Evolutionary conservation across 2,888 invertebrate species (phyloP), one percentile per base, ranked within the genome.

Genomic region (Acanthosepion lycidas): DNA sequence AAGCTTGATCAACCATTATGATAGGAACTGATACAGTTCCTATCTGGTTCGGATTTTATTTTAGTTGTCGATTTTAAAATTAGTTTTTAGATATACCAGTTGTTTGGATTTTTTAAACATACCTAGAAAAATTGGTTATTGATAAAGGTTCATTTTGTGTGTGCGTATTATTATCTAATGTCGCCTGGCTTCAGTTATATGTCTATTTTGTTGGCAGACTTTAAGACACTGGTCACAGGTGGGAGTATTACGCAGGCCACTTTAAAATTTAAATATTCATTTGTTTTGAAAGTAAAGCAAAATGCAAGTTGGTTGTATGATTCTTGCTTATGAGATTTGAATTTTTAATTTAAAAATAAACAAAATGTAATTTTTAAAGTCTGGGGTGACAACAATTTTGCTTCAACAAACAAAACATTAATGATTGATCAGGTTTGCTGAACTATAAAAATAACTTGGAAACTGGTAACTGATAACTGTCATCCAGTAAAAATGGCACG

Each of bases 1-100:
- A 95, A 12, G 96, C 97, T 94, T 96, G 95, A 91, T 97, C 96
- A 96, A 97, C 97, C 97, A 97, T 97, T 26, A 51, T 78, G n/a
- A 91, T 55, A n/a, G 53, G n/a, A 91, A 91, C 94, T 48, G 92
- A n/a, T 59, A 49, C 92, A 6, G 93, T 93, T 78, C 55, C 93
- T 91, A 93, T 78, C 94, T 94, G 94, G 78, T n/a, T n/a, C n/a
- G 1, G 15, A 18, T 78, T 78, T n/a, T 9, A 78, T 1, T 12
- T n/a, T 33, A 1, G 3, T 78, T 78, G 78, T n/a, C 4, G 28
- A 78, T 78, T 78, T 78, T 78, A 59, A 59, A 59, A 59, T 20
- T n/a, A 78, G 4, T 78, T 78, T 78, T n/a, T n/a, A 78, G 12
- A 78, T n/a, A 9, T 8, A 6, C 20, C 0, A 59, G 23, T 20